Base-by-base conservation (phyloP, 2,888 invertebrate species). In the Eueremaeus valkanovi region DNA sequence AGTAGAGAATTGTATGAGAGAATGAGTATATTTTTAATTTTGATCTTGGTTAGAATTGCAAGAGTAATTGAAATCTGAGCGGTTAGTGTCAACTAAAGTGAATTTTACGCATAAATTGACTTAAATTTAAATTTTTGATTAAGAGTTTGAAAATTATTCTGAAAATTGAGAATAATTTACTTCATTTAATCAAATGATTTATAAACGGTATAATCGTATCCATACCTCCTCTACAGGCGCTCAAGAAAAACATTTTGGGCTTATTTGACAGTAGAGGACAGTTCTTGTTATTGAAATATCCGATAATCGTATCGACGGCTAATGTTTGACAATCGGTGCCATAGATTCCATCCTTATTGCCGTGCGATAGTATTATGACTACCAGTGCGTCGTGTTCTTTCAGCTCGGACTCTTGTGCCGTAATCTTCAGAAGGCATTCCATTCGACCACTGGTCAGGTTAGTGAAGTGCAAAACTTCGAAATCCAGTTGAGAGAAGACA, bases 191-290 rank as follows among this genome's bases (percentile, higher is more conserved):
- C 40, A 40, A 40, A 40, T 40, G 40, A 40, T n/a, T n/a, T n/a
- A n/a, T n/a, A n/a, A n/a, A n/a, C n/a, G n/a, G n/a, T n/a, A n/a
- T n/a, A n/a, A n/a, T n/a, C n/a, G n/a, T n/a, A n/a, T n/a, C n/a
- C 61, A 16, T 18, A 68, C 68, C n/a, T 42, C 78, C 78, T 36
- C 78, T 72, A 49, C 78, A 78, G 24, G 78, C 76, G 63, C 77
- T 77, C 21, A 78, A 45, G 36, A 78, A 77, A 33, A 78, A 78
- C 63, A 78, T 36, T 51, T 78, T 78, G 1, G 78, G 78, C 72
- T 78, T 78, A n/a, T 72, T 33, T 16, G 49, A 42, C 5, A 78
- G 55, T 3, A 51, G 13, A 21, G 58, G 68, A 49, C 78, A 78
- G 58, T 70, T 75, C 42, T 63, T 42, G 55, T 78, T 78, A 73